A percentile compares a stretch with the other conserved stretches of the same genome.
phyloP scores from a whole-genome alignment of 2,797 vertebrate genomes.

The Sternotherus odoratus region DNA sequence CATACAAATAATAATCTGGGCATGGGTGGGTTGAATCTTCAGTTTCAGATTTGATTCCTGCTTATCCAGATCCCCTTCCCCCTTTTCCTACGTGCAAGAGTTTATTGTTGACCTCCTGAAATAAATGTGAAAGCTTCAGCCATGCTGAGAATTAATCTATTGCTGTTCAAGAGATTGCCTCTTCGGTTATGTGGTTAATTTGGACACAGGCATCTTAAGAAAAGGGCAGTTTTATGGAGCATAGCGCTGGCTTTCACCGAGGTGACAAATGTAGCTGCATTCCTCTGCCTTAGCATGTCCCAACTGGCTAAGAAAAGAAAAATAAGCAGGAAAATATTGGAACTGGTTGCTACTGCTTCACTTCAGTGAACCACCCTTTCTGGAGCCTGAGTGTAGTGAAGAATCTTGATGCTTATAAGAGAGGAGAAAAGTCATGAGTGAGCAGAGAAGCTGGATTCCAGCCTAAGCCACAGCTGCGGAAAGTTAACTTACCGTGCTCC shows the following conservation, averaged over 20 bases:
- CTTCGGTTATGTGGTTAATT: fast-evolving
- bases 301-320: not conserved
- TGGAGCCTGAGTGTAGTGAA: slow-evolving; percentile 39
- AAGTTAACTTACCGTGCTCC: slow-evolving; percentile 46
- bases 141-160: fast-evolving
- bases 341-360: not conserved
- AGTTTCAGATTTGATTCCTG: fast-evolving
- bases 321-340: not conserved
- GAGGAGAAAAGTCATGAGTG: slow-evolving; percentile 29
- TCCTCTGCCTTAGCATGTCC: not conserved
- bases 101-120: not conserved
- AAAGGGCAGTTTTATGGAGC: fast-evolving
- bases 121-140: not conserved
- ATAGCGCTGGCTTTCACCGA: not conserved
- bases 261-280: fast-evolving
- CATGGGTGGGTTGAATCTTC: fast-evolving
- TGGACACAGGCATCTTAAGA: fast-evolving
- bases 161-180: not conserved
- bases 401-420: slow-evolving; percentile 15
- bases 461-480: slow-evolving; percentile 66
- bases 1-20: not conserved
- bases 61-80: not conserved
- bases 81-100: not conserved
- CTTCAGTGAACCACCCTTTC: slow-evolving; percentile 14
- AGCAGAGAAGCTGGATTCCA: slow-evolving; percentile 61